Percentiles rank a stretch among this genome's conserved stretches.
Evolutionary conservation across 2,113 vertebrate genomes (phyloP).

Genomic region (Lanius ludovicianus): DNA sequence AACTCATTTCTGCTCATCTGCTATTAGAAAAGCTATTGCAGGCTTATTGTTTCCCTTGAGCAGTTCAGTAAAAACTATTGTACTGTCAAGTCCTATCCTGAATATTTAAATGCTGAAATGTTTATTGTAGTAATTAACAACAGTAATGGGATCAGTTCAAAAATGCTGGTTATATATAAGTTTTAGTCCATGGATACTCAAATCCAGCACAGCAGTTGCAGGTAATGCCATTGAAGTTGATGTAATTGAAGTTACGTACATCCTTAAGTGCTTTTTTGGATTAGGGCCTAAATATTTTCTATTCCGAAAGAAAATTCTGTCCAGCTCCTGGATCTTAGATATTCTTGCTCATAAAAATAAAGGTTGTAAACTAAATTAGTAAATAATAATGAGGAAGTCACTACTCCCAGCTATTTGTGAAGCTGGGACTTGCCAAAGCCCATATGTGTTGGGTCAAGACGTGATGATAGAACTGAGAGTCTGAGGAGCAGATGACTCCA

Average conservation of each 20-base stretch:
- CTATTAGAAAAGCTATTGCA: not conserved
- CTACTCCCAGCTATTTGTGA: not conserved
- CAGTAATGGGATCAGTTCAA: not conserved
- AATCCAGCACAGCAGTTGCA: not conserved
- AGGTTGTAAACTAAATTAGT: not conserved
- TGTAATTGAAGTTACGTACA: not conserved
- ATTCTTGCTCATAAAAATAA: not conserved
- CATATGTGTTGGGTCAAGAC: accelerated
- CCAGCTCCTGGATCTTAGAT: not conserved
- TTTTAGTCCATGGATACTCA: not conserved
- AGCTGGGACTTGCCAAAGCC: not conserved
- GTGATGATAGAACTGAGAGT: not conserved
- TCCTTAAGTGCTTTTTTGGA: not conserved
- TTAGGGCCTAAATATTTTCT: not conserved
- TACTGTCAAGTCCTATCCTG: not conserved
- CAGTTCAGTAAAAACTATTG: not conserved
- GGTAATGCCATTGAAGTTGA: not conserved
- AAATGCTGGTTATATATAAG: not conserved
- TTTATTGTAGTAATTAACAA: not conserved
- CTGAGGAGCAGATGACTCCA: not conserved
- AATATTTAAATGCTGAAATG: not conserved
- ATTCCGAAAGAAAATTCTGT: not conserved
- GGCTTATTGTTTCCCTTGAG: not conserved
- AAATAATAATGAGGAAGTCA: not conserved
- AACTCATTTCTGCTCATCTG: not conserved